These are phyloP conservation scores for Sebastes steindachneri DNA, from an alignment of 2,797 vertebrate genomes.

Conservation along the genomic window DNA sequence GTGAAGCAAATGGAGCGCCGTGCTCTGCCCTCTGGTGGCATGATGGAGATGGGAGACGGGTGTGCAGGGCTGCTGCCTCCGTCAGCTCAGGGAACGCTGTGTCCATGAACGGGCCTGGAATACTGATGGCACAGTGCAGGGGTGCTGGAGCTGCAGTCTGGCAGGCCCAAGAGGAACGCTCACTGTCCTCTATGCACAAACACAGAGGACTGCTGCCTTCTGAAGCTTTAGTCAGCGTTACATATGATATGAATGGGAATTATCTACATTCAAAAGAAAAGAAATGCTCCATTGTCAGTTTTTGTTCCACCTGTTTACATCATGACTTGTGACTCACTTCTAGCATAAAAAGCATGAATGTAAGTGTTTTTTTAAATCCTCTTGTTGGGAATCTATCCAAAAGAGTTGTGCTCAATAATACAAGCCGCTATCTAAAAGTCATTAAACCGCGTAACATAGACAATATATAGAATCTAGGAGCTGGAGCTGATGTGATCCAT, in stretches of 20 bases:
- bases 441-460: background rate
- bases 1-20: slow-evolving; percentile 29
- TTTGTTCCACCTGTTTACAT: background rate
- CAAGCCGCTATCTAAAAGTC: background rate
- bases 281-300: background rate
- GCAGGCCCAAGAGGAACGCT: slow-evolving; percentile 28
- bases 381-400: background rate
- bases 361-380: background rate
- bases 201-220: background rate
- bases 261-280: background rate
- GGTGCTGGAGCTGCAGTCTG: slow-evolving; percentile 77
- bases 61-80: slow-evolving; percentile 1
- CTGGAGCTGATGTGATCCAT: too few species aligned
- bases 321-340: background rate
- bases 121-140: slow-evolving; percentile 83
- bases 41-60: background rate
- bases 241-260: background rate
- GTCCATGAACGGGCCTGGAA: slow-evolving; percentile 79
- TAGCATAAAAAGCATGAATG: background rate
- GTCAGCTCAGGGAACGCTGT: slow-evolving; percentile 69
- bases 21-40: slow-evolving; percentile 74
- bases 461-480: too few species aligned
- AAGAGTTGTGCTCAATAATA: background rate
- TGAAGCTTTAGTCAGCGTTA: background rate
- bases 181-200: slow-evolving; percentile 24